These are phyloP conservation scores for Rutpela maculata DNA, from an alignment of 2,888 invertebrate species.

Conservation along the genomic window DNA sequence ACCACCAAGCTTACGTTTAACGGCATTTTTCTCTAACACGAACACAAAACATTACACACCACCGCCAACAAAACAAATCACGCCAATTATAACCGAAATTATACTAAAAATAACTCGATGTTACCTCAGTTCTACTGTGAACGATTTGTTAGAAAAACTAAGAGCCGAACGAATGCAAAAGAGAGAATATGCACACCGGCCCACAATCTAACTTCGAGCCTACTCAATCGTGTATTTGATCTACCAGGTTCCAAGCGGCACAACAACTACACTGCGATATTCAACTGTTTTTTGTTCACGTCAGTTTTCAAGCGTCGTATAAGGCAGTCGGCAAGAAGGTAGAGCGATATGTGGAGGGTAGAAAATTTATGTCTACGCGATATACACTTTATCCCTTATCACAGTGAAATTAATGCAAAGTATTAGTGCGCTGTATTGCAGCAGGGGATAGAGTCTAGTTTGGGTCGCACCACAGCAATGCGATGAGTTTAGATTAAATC, in stretches of 20 bases:
- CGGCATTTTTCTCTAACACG: conserved; percentile 20
- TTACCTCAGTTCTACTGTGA: neutral
- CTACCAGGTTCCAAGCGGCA: conserved; percentile 58
- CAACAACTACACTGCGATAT: conserved; percentile 53
- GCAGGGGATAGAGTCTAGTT: conserved; percentile 11
- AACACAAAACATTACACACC: conserved; percentile 9
- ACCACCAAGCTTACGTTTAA: conserved; percentile 22
- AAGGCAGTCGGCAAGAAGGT: conserved; percentile 30
- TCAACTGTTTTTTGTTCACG: conserved; percentile 51
- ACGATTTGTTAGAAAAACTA: neutral
- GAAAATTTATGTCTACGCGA: conserved; percentile 46
- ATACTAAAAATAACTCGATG: conserved; percentile 1
- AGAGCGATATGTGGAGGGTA: conserved; percentile 34
- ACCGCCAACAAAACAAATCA: neutral
- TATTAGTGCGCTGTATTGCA: conserved; percentile 45
- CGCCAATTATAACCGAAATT: conserved; percentile 30
- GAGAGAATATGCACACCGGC: neutral
- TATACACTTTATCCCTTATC: conserved; percentile 50
- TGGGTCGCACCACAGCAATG: neutral
- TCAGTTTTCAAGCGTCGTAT: conserved; percentile 37
- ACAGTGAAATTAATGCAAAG: conserved; percentile 51
- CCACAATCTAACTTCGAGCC: conserved; percentile 3
- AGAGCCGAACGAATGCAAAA: neutral
- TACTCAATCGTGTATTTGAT: conserved; percentile 40
- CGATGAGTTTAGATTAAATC: conserved; percentile 43